Evolutionary conservation across 2,888 invertebrate genomes (phyloP).

Genomic region (Apomyelois bistriatella): DNA sequence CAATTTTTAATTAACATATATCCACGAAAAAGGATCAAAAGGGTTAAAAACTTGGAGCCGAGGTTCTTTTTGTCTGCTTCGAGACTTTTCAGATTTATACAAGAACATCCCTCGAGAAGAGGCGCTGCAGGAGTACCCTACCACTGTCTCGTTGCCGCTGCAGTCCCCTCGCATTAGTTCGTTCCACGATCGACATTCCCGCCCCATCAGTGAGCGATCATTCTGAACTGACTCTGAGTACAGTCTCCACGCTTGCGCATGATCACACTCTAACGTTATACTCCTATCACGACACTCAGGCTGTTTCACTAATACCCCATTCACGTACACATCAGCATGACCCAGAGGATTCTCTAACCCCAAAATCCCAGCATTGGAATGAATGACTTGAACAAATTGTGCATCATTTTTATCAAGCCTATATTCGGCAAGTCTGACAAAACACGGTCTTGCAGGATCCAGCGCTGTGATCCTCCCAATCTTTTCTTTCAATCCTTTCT

Average conservation of each 20-base stretch:
- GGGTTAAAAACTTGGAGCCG: conserved; percentile 40
- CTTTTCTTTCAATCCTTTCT: conserved; percentile 35
- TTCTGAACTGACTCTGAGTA: conserved; percentile 48
- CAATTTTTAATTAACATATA: not conserved
- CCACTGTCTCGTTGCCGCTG: conserved; percentile 37
- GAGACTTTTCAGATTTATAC: conserved; percentile 39
- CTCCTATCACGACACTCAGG: conserved; percentile 52
- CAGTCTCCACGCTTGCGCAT: conserved; percentile 58
- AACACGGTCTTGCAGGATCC: conserved; percentile 67
- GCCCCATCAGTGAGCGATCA: conserved; percentile 36
- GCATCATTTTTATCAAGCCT: conserved; percentile 51
- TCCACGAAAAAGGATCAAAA: conserved; percentile 34
- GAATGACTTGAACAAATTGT: conserved; percentile 60
- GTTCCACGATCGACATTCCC: conserved; percentile 44
- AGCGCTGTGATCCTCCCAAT: conserved; percentile 57
- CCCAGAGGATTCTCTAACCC: conserved; percentile 58
- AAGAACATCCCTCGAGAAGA: conserved; percentile 47
- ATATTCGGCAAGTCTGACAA: conserved; percentile 36
- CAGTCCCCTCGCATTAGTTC: conserved; percentile 44
- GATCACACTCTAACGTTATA: conserved; percentile 60
- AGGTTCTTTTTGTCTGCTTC: conserved; percentile 21
- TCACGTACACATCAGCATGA: conserved; percentile 63
- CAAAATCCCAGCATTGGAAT: conserved; percentile 59
- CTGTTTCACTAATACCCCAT: conserved; percentile 54
- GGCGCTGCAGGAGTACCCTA: conserved; percentile 47